Conservation (phyloP, 2,113 vertebrate genomes). For the Gymnobelideus leadbeateri region DNA sequence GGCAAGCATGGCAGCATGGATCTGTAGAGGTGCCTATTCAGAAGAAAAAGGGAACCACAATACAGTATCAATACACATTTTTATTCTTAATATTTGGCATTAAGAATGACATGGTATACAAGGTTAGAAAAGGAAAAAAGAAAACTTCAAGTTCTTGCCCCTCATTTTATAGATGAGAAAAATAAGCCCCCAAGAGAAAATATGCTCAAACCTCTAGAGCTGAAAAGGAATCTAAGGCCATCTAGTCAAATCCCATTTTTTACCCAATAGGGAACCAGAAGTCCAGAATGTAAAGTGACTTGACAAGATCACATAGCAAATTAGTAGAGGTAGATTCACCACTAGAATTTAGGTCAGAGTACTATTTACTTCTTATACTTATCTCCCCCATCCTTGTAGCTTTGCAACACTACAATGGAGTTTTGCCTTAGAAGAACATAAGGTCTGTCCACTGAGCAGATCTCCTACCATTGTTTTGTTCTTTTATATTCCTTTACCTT, state of each 20-base stretch:
- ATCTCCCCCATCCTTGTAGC: too few species aligned
- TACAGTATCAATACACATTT: background rate
- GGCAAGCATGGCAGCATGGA: constrained; percentile 93
- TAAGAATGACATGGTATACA: background rate
- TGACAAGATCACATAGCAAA: background rate
- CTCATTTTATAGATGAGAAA: constrained; percentile 48
- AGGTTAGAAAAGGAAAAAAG: background rate
- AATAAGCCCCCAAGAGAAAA: constrained; percentile 25
- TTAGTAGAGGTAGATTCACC: background rate
- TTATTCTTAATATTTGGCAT: background rate
- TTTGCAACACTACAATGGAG: too few species aligned
- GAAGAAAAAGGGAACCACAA: constrained; percentile 23
- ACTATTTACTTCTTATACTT: too few species aligned
- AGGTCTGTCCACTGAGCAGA: background rate
- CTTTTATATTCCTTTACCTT: background rate
- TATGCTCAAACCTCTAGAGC: background rate
- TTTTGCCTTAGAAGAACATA: background rate
- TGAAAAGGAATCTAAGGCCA: background rate
- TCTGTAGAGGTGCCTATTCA: constrained; percentile 92
- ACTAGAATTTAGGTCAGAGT: background rate
- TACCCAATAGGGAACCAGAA: background rate
- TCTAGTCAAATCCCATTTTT: background rate
- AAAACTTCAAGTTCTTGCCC: background rate
- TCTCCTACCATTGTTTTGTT: background rate
- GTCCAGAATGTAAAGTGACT: background rate